Evolutionary conservation across 1,140 invertebrate species (phyloP).

Genomic region (Polyergus mexicanus): DNA sequence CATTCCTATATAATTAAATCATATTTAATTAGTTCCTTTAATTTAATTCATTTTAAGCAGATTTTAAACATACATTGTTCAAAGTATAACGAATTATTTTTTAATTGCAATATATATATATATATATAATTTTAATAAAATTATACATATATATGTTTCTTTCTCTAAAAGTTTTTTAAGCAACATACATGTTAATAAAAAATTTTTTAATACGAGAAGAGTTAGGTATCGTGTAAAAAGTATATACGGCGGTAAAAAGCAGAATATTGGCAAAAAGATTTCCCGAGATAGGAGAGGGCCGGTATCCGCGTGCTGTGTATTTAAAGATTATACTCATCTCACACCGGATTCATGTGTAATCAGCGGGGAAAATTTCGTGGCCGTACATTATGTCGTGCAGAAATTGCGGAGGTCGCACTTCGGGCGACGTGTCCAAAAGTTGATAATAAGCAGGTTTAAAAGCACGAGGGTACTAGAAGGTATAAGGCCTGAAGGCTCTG

Average conservation of each 20-base stretch:
- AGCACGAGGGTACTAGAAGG: conserved; percentile 35
- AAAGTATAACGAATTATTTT: not conserved
- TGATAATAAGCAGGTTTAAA: conserved; percentile 61
- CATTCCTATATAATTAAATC: not conserved
- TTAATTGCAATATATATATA: not conserved
- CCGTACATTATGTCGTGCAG: conserved; percentile 41
- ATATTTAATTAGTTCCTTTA: not conserved
- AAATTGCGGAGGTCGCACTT: conserved; percentile 43
- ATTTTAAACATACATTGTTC: not conserved
- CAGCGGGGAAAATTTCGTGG: conserved; percentile 56
- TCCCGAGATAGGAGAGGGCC: not conserved
- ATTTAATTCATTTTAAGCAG: not conserved
- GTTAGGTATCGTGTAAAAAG: not conserved
- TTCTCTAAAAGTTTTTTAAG: not conserved
- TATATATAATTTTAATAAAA: conserved; percentile 1
- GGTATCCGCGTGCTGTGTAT: no score
- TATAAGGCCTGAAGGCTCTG: conserved; percentile 29
- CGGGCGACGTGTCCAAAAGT: conserved; percentile 50
- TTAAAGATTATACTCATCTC: conserved; percentile 51
- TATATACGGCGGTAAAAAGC: not conserved
- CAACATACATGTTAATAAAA: not conserved
- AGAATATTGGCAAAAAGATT: conserved; percentile 27
- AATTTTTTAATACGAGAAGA: not conserved
- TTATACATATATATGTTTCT: not conserved
- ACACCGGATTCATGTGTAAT: conserved; percentile 41